Base-by-base conservation (phyloP, 2,888 invertebrate species). In the Flexamia atlantica region DNA sequence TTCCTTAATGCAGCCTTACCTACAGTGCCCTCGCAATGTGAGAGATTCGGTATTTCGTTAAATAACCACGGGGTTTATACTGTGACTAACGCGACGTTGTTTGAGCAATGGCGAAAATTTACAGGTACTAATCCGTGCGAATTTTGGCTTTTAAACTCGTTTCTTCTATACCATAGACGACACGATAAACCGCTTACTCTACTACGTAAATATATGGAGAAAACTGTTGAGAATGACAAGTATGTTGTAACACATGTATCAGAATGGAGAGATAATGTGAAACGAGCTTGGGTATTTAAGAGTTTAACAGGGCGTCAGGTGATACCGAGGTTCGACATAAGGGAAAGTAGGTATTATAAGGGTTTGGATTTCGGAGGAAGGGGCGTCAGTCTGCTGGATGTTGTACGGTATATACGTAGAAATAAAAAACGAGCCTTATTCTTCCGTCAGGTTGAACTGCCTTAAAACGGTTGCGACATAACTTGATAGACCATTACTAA, bases 121-220 rank as follows among this genome's bases (percentile, higher is more conserved):
- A 60, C 80, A 17, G 80, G 80, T 2, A 36, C 80, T n/a, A 57
- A 57, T 50, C 46, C 57, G 1, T 7, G 32, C 23, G 79, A 50
- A 20, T 79, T 46, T 50, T 46, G 79, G 79, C 17, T 79, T 17
- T 79, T 79, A 17, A 50, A 79, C 28, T 53, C 53, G 5, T 50
- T 14, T 50, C 9, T 50, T 3, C 3, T 79, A 12, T 4, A 50
- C 3, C 4, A 25, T 23, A 46, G 9, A 9, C 30, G 7, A 1
- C 10, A 23, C 42, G 4, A 9, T n/a, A 10, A 53, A 20, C 79
- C 53, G 3, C 17, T 79, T 10, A n/a, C 9, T 9, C 14, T 23
- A 14, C n/a, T 79, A 1, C 25, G 53, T 25, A 1, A 23, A 46
- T 79, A 17, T 25, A 79, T 79, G 25, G 32, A 50, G 7, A 79